Evolutionary conservation across 2,797 vertebrate genomes (phyloP).

Genomic region (Hydrophis major): DNA sequence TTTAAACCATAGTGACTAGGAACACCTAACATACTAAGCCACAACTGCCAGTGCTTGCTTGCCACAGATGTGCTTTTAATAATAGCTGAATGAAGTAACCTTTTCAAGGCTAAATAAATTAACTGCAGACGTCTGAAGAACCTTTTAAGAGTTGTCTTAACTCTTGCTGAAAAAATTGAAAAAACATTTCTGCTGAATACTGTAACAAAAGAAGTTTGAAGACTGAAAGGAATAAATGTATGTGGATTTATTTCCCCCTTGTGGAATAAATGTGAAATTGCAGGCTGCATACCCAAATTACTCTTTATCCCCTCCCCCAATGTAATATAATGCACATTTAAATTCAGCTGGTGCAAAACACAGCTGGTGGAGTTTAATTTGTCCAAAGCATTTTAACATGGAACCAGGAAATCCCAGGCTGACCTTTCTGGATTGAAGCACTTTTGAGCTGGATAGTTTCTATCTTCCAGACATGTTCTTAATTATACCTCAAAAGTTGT

Average conservation of each 20-base stretch:
- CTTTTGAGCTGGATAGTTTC: background rate
- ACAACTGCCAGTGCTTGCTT: background rate
- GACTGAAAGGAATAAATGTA: background rate
- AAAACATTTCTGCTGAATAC: background rate
- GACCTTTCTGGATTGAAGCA: background rate
- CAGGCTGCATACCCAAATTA: background rate
- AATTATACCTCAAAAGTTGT: background rate
- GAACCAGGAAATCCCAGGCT: background rate
- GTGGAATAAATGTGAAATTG: constrained; percentile 36
- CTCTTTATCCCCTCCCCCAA: background rate
- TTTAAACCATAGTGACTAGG: background rate
- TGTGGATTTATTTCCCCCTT: constrained; percentile 50
- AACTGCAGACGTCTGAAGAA: background rate
- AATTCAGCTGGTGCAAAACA: background rate
- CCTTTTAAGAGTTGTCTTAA: background rate
- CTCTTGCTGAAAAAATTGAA: background rate
- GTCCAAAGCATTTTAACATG: background rate
- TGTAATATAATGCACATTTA: background rate
- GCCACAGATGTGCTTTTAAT: background rate
- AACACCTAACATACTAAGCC: background rate
- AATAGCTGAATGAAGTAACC: background rate
- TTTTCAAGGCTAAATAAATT: background rate
- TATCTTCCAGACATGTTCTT: background rate
- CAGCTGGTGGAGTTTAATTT: background rate
- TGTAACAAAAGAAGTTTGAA: background rate